phyloP scores from a whole-genome alignment of 2,113 vertebrate genomes.

The Camelus bactrianus region DNA sequence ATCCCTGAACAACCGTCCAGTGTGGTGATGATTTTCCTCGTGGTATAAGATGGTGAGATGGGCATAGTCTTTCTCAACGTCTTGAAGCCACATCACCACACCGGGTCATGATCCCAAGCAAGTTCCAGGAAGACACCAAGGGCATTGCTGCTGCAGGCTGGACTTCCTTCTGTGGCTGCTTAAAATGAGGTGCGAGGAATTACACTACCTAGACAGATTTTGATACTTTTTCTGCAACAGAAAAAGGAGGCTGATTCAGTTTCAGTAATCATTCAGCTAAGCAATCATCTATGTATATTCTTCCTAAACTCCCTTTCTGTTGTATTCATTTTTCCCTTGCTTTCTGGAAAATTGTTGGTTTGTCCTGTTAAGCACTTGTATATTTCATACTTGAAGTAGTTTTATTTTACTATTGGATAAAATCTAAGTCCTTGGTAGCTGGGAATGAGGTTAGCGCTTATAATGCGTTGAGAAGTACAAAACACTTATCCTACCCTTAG shows the following conservation, averaged over 20 bases:
- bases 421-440: neutral
- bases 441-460: neutral
- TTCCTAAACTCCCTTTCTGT: neutral
- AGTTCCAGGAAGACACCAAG: too few species aligned
- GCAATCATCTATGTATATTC: neutral
- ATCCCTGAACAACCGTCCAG: neutral
- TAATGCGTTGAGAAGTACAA: neutral
- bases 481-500: neutral
- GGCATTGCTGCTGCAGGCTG: neutral
- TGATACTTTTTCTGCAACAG: neutral
- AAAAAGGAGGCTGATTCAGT: neutral
- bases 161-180: neutral
- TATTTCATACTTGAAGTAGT: neutral
- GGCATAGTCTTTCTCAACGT: neutral
- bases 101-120: neutral
- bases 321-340: neutral
- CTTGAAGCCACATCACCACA: too few species aligned
- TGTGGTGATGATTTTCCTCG: neutral
- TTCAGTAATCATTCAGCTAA: neutral
- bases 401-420: slow-evolving; percentile 50
- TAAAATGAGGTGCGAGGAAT: neutral
- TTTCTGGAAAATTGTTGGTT: slow-evolving; percentile 26
- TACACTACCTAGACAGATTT: neutral
- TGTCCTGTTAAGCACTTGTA: neutral
- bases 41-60: neutral